A percentile compares a stretch with the other conserved stretches of the same genome.
Evolutionary conservation across 2,888 invertebrate species (phyloP).

Genomic region (Beris chalybata): DNA sequence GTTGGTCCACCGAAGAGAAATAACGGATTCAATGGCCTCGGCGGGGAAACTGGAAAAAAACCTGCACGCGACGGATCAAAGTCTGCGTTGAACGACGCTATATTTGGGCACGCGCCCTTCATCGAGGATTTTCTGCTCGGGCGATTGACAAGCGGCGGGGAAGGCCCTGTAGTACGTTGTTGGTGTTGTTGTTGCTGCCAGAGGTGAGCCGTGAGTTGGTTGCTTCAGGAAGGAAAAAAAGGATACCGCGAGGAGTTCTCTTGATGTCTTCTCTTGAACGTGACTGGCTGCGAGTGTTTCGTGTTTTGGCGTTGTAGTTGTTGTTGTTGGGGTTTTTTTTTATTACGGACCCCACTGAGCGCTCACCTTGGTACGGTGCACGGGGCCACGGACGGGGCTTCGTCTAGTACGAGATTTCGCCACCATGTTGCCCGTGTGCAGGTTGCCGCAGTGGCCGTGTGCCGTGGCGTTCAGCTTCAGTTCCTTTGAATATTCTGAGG

Average conservation of each 20-base stretch:
- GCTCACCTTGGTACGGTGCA: constrained; percentile 7
- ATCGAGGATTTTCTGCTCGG: background rate
- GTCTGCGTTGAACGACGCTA: background rate
- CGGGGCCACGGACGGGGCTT: background rate
- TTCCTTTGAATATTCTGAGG: constrained; percentile 28
- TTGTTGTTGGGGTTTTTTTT: too few relatives aligned
- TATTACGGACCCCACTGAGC: constrained; percentile 5
- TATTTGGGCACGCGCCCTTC: constrained; percentile 12
- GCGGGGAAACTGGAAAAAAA: too few relatives aligned
- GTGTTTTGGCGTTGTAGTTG: too few relatives aligned
- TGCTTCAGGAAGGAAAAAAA: too few relatives aligned
- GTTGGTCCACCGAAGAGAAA: constrained; percentile 7
- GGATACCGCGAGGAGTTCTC: constrained; percentile 5
- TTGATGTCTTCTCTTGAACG: too few relatives aligned
- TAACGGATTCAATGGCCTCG: too few relatives aligned
- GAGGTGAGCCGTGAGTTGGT: too few relatives aligned
- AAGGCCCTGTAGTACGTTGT: too few relatives aligned
- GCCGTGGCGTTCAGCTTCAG: constrained; percentile 22
- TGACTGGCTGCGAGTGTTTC: too few relatives aligned
- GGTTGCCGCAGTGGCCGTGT: constrained; percentile 20
- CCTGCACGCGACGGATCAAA: too few relatives aligned
- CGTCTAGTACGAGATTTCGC: constrained; percentile 5
- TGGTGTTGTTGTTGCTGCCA: too few relatives aligned
- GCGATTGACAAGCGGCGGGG: too few relatives aligned
- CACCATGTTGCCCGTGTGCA: constrained; percentile 19